phyloP scores from a whole-genome alignment of 2,113 vertebrate species.

The Thamnophis sirtalis region DNA sequence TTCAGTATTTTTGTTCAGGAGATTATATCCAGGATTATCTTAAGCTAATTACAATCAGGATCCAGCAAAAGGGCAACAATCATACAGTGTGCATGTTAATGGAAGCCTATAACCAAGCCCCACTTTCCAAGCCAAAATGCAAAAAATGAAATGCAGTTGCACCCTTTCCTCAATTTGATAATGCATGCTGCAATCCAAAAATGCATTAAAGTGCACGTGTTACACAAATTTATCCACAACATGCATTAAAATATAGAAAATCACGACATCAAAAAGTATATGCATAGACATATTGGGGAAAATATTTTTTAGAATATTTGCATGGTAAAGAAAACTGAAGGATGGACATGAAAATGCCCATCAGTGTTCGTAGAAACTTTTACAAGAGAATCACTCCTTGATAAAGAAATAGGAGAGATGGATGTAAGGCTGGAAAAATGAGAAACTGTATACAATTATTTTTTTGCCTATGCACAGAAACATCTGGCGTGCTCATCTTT shows the following conservation, averaged over 20 bases:
- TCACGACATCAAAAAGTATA: not conserved
- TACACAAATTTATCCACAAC: not conserved
- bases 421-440: not conserved
- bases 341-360: not conserved
- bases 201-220: not conserved
- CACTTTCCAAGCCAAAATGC: not conserved
- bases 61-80: not conserved
- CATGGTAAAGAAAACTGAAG: not conserved
- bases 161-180: not conserved
- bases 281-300: not conserved
- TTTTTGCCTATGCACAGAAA: not conserved
- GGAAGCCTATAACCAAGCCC: not conserved
- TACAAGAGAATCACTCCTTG: not conserved
- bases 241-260: not conserved
- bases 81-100: not conserved
- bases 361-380: not conserved
- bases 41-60: not conserved
- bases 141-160: not conserved
- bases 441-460: not conserved
- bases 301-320: not conserved
- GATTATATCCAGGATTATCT: not conserved
- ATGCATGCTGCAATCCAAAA: not conserved
- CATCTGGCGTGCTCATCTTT: not conserved
- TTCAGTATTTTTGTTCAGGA: not conserved
- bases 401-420: not conserved